phyloP scores from a whole-genome alignment of 2,113 vertebrate species.

The Mobula hypostoma region DNA sequence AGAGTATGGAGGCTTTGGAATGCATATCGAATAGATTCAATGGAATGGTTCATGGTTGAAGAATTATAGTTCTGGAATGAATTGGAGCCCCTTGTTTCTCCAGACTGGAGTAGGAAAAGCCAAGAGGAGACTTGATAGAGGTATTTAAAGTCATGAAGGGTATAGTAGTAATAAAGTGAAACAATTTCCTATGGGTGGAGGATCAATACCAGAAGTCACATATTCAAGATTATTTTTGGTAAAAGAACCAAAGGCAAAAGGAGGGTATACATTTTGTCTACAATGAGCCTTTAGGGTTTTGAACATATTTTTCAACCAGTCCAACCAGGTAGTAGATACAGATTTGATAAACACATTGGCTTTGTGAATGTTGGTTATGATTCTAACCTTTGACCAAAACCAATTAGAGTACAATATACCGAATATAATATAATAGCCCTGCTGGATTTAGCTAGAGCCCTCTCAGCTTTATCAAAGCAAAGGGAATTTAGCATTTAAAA shows the following conservation, averaged over 20 bases:
- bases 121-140: not conserved
- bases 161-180: not conserved
- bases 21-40: not conserved
- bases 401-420: not conserved
- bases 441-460: not conserved
- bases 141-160: not conserved
- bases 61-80: not conserved
- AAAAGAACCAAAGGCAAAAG: not conserved
- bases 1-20: not conserved
- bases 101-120: not conserved
- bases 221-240: not conserved
- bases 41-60: not conserved
- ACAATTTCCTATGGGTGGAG: not conserved
- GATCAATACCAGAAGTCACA: not conserved
- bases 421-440: not conserved
- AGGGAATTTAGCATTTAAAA: not conserved
- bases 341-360: not conserved
- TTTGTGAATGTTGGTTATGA: not conserved
- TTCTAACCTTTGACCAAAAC: not conserved
- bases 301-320: not conserved
- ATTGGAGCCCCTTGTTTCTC: not conserved
- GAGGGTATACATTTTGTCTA: not conserved
- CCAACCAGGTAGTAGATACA: not conserved
- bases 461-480: not conserved
- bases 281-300: not conserved